Evolutionary conservation across 2,113 vertebrate genomes (phyloP).

Genomic region (Sminthopsis crassicaudata): DNA sequence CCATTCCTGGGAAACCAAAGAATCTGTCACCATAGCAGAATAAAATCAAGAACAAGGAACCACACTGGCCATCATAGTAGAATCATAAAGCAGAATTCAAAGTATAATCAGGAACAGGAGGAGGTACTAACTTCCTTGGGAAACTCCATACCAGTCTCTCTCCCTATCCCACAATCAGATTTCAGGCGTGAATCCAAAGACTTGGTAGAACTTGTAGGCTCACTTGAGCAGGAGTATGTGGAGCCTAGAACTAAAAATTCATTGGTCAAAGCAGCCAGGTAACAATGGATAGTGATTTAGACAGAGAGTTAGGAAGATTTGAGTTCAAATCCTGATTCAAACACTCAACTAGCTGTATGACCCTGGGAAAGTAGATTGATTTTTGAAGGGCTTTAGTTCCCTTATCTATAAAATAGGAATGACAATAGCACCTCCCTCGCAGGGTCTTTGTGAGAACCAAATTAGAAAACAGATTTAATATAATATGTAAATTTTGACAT

Average conservation of each 20-base stretch:
- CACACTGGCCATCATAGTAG: not conserved
- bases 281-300: not conserved
- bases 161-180: conserved; percentile 14
- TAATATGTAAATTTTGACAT: not conserved
- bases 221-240: too few species aligned
- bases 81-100: not conserved
- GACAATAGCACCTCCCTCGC: not conserved
- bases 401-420: not conserved
- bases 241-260: not conserved
- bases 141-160: not conserved
- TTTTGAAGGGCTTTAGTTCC: not conserved
- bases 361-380: not conserved
- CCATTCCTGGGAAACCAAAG: not conserved
- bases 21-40: not conserved
- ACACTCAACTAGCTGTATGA: not conserved
- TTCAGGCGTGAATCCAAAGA: not conserved
- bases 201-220: not conserved
- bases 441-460: not conserved
- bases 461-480: not conserved
- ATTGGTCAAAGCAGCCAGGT: not conserved
- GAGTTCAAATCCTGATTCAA: not conserved
- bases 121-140: not conserved
- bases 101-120: not conserved
- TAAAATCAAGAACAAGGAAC: not conserved
- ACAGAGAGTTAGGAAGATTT: not conserved